Evolutionary conservation across 2,888 invertebrate species (phyloP).

Genomic region (Mimas tiliae): DNA sequence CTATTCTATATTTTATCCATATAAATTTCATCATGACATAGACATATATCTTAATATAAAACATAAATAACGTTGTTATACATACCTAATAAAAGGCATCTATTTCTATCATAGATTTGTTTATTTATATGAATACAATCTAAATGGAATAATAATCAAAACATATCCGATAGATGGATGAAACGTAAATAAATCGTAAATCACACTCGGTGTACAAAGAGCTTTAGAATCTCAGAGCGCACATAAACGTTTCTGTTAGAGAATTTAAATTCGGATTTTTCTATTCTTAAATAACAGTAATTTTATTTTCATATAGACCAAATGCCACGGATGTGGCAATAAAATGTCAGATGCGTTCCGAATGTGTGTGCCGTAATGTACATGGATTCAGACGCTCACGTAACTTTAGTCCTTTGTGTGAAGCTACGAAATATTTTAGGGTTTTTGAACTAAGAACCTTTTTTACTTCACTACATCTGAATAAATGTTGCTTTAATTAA

Average conservation of each 20-base stretch:
- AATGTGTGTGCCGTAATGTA: constrained; percentile 40
- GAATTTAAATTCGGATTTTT: constrained; percentile 45
- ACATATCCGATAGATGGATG: background rate
- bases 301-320: constrained; percentile 56
- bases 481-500: too few species aligned
- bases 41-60: too few species aligned
- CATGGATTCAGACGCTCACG: constrained; percentile 19
- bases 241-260: constrained; percentile 46
- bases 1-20: too few species aligned
- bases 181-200: constrained; percentile 27
- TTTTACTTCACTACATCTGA: too few species aligned
- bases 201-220: constrained; percentile 34
- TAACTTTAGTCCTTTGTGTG: constrained; percentile 22
- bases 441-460: too few species aligned
- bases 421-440: too few species aligned
- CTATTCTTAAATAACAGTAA: constrained; percentile 59
- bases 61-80: too few species aligned
- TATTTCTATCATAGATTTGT: background rate
- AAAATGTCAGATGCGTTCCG: constrained; percentile 46
- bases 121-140: constrained; percentile 14
- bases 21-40: too few species aligned
- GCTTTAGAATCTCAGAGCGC: constrained; percentile 35
- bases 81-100: background rate
- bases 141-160: constrained; percentile 21
- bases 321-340: constrained; percentile 49